Conservation (phyloP, 1,140 invertebrate genomes). For the Bathynomus jamesi region DNA sequence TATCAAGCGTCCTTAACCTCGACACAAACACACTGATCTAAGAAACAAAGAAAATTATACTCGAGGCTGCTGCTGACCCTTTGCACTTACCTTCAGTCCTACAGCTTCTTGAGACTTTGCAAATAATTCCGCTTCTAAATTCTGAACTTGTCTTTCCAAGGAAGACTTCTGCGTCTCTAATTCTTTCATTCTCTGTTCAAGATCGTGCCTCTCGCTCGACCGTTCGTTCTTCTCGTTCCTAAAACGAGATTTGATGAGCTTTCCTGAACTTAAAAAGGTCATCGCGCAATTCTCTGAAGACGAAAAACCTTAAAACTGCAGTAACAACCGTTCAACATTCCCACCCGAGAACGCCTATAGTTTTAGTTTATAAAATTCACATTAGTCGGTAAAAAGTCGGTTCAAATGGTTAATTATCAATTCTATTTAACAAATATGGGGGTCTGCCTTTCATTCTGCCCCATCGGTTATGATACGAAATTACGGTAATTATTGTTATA, state of each 20-base stretch:
- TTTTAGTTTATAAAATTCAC: no score
- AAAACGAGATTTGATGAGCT: background rate
- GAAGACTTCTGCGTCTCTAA: constrained; percentile 40
- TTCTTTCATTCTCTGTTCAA: constrained; percentile 38
- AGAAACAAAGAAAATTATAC: background rate
- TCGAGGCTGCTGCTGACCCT: background rate
- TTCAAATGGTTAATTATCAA: no score
- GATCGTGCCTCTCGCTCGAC: constrained; percentile 27
- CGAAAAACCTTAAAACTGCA: background rate
- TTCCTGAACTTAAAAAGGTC: background rate
- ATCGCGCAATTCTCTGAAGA: background rate
- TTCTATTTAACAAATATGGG: no score
- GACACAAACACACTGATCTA: background rate
- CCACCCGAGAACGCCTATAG: no score
- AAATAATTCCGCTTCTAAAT: constrained; percentile 39
- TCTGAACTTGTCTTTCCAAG: constrained; percentile 38
- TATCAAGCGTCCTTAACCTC: no score
- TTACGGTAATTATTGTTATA: no score
- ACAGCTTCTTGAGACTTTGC: constrained; percentile 11
- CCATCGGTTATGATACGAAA: no score
- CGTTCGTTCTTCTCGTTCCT: constrained; percentile 28
- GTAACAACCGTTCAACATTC: background rate
- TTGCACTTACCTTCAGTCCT: constrained; percentile 17
- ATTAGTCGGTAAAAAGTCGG: no score
- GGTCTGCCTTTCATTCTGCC: no score